Evolutionary conservation across 1,140 invertebrate species (phyloP), one percentile per base, ranked within the genome.

Genomic region (Arctopsyche grandis): DNA sequence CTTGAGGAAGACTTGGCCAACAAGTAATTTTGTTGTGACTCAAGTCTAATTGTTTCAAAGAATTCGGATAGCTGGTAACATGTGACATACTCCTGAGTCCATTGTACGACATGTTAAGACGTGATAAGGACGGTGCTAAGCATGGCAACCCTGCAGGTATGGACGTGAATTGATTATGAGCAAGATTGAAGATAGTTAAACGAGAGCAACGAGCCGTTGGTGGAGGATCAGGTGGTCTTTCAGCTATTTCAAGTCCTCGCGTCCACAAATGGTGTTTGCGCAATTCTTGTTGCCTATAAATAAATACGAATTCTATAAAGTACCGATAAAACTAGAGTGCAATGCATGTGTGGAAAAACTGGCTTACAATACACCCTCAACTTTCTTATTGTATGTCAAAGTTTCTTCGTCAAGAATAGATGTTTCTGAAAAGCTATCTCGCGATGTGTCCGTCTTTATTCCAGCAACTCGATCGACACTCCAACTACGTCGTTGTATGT

Each of bases 21-120:
- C 93, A 92, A 0, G 91, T 91, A 70, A 99, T 96, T 84, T 94
- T 93, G 87, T 99, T 99, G 85, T 98, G 94, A 9, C 95, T 97
- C 16, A 99, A 88, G 88, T 99, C 98, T 0, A 99, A 86, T 85
- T 98, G 97, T 81, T 97, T 95, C 0, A 99, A 86, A 63, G 91
- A 93, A 48, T 92, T 91, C 1, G 98, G 98, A 86, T 97, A 97
- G 58, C 94, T 94, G 9, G 94, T 95, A 43, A 98, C 94, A 83
- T 95, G 93, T 12, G 96, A 96, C 93, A 97, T 95, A 0, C 93
- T 93, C 85, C 87, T 85, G 80, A 94, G 85, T 9, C 90, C 92
- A 88, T 99, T 99, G 84, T 96, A 95, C 12, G 96, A 93, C 89
- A 99, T 91, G 85, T 98, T 98, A 0, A 99, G 89, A 43, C 96